Percentiles rank a stretch among this genome's conserved stretches.
Evolutionary conservation across 30 jellyfish, hydroid and myxozoan species (phyloP).

Genomic region (Pseudorhiza aurosa): DNA sequence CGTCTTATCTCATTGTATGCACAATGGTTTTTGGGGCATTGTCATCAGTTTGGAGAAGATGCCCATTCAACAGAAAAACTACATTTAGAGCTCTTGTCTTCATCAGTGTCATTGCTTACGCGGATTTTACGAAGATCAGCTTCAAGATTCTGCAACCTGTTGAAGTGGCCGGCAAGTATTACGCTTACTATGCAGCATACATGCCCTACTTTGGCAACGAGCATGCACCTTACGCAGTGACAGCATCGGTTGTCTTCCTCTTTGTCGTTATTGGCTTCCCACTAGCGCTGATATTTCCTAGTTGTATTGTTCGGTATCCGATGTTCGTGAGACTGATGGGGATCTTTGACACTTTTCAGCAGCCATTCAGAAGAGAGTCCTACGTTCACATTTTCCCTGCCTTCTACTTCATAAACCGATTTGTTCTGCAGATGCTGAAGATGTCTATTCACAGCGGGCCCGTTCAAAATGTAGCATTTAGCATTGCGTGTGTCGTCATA

Average conservation of each 20-base stretch:
- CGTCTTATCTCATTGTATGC: slow-evolving; percentile 47
- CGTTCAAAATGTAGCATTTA: not conserved
- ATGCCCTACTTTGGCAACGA: slow-evolving; percentile 46
- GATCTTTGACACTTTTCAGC: slow-evolving; percentile 40
- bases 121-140: slow-evolving; percentile 49
- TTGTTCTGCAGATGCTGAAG: slow-evolving; percentile 11
- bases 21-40: slow-evolving; percentile 26
- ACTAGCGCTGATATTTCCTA: slow-evolving; percentile 7
- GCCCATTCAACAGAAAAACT: slow-evolving; percentile 12
- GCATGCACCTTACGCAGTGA: slow-evolving; percentile 25
- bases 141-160: slow-evolving; percentile 39
- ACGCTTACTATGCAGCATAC: slow-evolving; percentile 40
- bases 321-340: slow-evolving; percentile 27
- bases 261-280: slow-evolving; percentile 48
- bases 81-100: slow-evolving; percentile 48
- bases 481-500: slow-evolving; percentile 29
- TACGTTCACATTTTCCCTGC: slow-evolving; percentile 12
- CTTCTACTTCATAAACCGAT: slow-evolving; percentile 37
- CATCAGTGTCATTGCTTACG: slow-evolving; percentile 46
- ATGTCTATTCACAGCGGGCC: not conserved
- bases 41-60: slow-evolving; percentile 7
- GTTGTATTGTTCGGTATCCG: not conserved
- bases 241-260: slow-evolving; percentile 1
- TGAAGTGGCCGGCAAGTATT: not conserved
- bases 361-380: slow-evolving; percentile 43